Conservation (phyloP, 2,113 vertebrate species). For the Amia ocellicauda region DNA sequence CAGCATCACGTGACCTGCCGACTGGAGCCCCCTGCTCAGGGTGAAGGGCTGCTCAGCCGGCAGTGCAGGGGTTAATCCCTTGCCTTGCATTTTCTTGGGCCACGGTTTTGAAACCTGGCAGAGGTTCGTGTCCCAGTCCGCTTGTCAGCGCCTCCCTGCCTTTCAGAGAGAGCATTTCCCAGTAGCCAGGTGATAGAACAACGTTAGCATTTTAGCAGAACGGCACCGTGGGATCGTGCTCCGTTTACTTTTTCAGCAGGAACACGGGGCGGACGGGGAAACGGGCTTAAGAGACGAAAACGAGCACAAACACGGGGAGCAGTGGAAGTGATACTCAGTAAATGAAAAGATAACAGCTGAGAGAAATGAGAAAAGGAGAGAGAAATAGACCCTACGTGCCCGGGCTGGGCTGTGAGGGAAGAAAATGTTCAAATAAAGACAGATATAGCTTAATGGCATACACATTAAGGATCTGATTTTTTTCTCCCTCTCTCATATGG, state of each 20-base stretch:
- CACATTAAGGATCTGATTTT: conserved; percentile 4
- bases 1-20: neutral
- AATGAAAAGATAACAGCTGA: neutral
- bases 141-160: conserved; percentile 8
- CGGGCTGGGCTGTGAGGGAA: neutral
- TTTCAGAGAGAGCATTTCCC: conserved; percentile 32
- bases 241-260: conserved; percentile 46
- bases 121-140: conserved; percentile 27
- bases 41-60: neutral
- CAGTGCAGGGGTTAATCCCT: conserved; percentile 19
- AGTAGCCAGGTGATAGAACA: conserved; percentile 39
- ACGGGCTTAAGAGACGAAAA: conserved; percentile 27
- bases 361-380: conserved; percentile 7
- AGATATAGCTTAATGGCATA: conserved; percentile 3
- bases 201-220: conserved; percentile 40
- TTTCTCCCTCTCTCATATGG: conserved; percentile 35
- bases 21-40: neutral
- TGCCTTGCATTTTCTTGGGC: conserved; percentile 21
- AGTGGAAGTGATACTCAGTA: neutral
- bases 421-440: neutral
- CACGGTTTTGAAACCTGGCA: conserved; percentile 25
- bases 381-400: neutral
- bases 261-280: conserved; percentile 29
- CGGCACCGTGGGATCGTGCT: conserved; percentile 40
- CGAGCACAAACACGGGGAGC: conserved; percentile 33